A percentile compares a stretch with the other conserved stretches of the same genome.
phyloP scores from a whole-genome alignment of 2,113 vertebrate species.

The Carassius gibelio region DNA sequence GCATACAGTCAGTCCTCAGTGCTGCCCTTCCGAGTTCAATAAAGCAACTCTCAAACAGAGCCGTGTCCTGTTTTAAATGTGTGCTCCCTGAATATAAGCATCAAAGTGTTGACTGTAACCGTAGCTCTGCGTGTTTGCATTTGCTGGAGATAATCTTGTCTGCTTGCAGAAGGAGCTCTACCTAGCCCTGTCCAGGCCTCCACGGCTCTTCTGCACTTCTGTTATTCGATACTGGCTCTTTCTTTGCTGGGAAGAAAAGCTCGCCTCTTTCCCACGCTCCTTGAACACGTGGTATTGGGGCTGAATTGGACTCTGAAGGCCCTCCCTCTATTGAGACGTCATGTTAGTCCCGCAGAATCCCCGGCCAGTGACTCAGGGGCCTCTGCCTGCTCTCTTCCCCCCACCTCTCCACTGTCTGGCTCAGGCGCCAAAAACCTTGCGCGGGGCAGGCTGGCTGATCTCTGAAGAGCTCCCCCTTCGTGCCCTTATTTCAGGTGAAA shows the following conservation, averaged over 20 bases:
- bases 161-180: slow-evolving; percentile 63
- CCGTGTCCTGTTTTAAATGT: slow-evolving; percentile 23
- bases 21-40: slow-evolving; percentile 13
- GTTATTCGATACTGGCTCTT: slow-evolving; percentile 85
- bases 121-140: slow-evolving; percentile 44
- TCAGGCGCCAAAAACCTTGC: slow-evolving; percentile 61
- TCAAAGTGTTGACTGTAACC: slow-evolving; percentile 49
- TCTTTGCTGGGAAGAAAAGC: slow-evolving; percentile 97
- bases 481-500: neutral
- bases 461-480: slow-evolving; percentile 10
- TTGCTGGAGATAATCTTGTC: slow-evolving; percentile 54
- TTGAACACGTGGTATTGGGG: slow-evolving; percentile 87
- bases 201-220: slow-evolving; percentile 57
- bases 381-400: slow-evolving; percentile 33
- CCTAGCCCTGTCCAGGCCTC: slow-evolving; percentile 29
- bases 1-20: slow-evolving; percentile 30
- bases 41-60: slow-evolving; percentile 1
- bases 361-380: slow-evolving; percentile 59
- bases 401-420: slow-evolving; percentile 19
- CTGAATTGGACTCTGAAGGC: slow-evolving; percentile 86
- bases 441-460: slow-evolving; percentile 11
- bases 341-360: slow-evolving; percentile 61
- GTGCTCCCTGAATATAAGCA: slow-evolving; percentile 37
- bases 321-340: slow-evolving; percentile 79
- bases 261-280: slow-evolving; percentile 99